Base-by-base conservation (phyloP, 35 echinoderm and acorn worm genomes). In the Holothuria glaberrima region DNA sequence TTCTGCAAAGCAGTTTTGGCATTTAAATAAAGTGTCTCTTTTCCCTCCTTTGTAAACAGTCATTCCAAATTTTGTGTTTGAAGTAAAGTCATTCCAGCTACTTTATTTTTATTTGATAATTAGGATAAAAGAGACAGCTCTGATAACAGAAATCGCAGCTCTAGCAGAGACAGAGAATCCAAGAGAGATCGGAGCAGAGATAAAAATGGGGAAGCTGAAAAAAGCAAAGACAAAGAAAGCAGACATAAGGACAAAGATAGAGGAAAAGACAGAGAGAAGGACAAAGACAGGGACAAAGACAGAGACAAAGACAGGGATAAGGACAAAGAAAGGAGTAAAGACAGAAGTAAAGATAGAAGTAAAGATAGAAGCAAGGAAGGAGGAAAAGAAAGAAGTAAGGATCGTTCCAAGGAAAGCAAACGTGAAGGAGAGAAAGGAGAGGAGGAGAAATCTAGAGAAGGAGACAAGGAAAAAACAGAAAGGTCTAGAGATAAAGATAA, bases 81-180 rank as follows among this genome's bases (percentile, higher is more conserved):
- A 58, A 83, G 68, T 85, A 20, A 31, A 24, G 29, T 30, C 9
- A 20, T 60, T 1, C 68, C 21, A 34, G 6, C 68, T 26, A 48
- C 38, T 90, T 79, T 1, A 54, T 54, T 9, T 59, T 59, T 59
- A 75, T 30, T 31, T 61, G 36, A 1, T 78, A n/a, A 50, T 21
- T 90, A 97, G 95, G 95, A 97, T 72, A 92, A 85, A 74, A 98
- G 94, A 91, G 90, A 83, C 73, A 98, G 92, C 87, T 94, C 93
- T 81, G 94, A 97, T 62, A 98, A 98, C 74, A 68, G 89, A 70
- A 91, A 93, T 58, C 86, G 91, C 50, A 96, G 94, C 46, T 88
- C 89, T 22, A 97, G 95, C 78, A 78, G 90, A 35, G 95, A 97
- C 87, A 91, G 76, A 20, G 89, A 94, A 4, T 34, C 65, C 26